Evolutionary conservation across 2,888 invertebrate species (phyloP), one percentile per base, ranked within the genome.

Genomic region (Dynastes tityus): DNA sequence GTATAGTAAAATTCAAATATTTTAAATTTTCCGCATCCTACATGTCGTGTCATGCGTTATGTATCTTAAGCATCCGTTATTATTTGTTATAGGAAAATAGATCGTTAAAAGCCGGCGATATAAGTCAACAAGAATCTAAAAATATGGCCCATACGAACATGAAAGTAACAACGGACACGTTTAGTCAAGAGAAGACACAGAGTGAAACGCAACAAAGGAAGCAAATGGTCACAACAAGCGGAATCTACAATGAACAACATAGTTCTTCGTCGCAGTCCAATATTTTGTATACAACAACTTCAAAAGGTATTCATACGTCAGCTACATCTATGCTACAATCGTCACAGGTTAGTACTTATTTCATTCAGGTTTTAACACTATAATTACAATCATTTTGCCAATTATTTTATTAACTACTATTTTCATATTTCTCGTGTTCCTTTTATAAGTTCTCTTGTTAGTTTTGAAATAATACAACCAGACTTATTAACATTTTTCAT

Each of bases 91-190:
- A 97, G 96, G 96, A 96, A 89, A 95, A 95, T 84, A 92, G 95
- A 85, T 95, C 95, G 75, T 89, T 97, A 82, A 95, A 95, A 89
- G 93, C 95, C 76, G 95, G 95, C 77, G 97, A 97, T 87, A 90
- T 96, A 76, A 93, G 95, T 76, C 95, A 96, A 84, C 95, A 96
- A 88, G 96, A 96, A 88, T 94, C 94, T 83, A 95, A 95, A 87
- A 96, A 95, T 88, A 93, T 96, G 90, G 94, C 95, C 78, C 94
- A 96, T 65, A 93, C 95, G 61, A 94, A 94, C 87, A 94, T 96
- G 90, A 94, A 95, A 88, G 91, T 97, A 77, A 95, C 95, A 83
- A 95, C 96, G 71, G 96, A 96, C 85, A 94, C 94, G 58, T 97
- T 96, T 89, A 96, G 95, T 84, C 94, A 95, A 11, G 96, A 97